These are phyloP conservation scores for Etheostoma spectabile DNA, from an alignment of 2,113 vertebrate genomes.

Conservation along the genomic window DNA sequence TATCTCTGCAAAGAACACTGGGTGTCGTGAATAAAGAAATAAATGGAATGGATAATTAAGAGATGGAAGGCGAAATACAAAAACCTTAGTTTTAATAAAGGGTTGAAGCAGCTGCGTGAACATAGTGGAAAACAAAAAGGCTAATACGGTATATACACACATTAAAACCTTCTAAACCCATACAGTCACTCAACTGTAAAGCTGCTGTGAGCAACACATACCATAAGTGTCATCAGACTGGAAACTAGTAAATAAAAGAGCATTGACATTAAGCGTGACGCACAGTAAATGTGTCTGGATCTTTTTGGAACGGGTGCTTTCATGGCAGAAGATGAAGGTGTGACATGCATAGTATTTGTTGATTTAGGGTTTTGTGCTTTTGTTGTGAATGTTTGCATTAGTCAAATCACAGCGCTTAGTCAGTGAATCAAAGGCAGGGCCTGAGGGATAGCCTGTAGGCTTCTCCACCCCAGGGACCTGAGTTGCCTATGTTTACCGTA, in stretches of 20 bases:
- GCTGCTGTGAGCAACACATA: not conserved
- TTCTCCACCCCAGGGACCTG: slow-evolving; percentile 18
- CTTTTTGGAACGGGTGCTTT: not conserved
- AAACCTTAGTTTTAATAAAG: slow-evolving; percentile 19
- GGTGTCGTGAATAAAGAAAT: slow-evolving; percentile 44
- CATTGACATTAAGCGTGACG: not conserved
- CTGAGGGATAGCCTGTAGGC: slow-evolving; percentile 59
- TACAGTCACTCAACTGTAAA: slow-evolving; percentile 32
- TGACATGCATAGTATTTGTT: slow-evolving; percentile 29
- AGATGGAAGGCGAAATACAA: slow-evolving; percentile 33
- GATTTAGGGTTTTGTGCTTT: slow-evolving; percentile 24
- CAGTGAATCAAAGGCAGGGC: slow-evolving; percentile 56
- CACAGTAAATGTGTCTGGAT: slow-evolving; percentile 10
- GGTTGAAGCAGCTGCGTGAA: slow-evolving; percentile 13
- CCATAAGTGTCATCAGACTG: slow-evolving; percentile 7
- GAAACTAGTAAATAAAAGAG: slow-evolving; percentile 24
- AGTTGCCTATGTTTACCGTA: slow-evolving; percentile 40
- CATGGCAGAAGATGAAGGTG: not conserved
- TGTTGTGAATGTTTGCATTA: slow-evolving; percentile 54
- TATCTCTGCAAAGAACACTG: slow-evolving; percentile 11
- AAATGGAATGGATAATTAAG: slow-evolving; percentile 65
- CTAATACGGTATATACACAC: slow-evolving; percentile 10
- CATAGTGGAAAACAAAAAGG: slow-evolving; percentile 14
- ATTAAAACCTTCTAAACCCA: slow-evolving; percentile 5
- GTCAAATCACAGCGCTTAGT: slow-evolving; percentile 59